phyloP scores from a whole-genome alignment of 2,888 invertebrate genomes.

The Drosophila diplacantha region DNA sequence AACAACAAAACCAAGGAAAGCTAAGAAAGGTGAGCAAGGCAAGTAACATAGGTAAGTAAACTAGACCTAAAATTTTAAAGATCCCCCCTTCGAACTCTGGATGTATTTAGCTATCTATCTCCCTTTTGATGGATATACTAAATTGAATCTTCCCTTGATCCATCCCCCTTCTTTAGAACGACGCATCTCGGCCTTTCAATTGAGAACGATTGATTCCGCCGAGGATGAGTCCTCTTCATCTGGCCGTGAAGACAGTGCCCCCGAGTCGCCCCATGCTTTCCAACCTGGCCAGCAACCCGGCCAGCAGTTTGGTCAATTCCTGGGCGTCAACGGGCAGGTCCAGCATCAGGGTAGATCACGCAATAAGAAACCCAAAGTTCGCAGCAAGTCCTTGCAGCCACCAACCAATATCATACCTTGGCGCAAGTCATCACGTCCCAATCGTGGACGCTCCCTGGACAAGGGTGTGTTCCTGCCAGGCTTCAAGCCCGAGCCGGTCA shows the following conservation, averaged over 20 bases:
- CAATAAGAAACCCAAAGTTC: slow-evolving; percentile 72
- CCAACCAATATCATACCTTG: slow-evolving; percentile 75
- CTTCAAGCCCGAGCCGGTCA: slow-evolving; percentile 76
- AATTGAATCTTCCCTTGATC: slow-evolving; percentile 6
- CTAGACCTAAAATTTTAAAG: not conserved
- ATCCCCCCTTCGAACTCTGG: slow-evolving; percentile 49
- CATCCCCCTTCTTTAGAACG: slow-evolving; percentile 63
- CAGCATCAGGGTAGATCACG: slow-evolving; percentile 74
- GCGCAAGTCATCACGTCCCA: slow-evolving; percentile 75
- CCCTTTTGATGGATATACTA: slow-evolving; percentile 9
- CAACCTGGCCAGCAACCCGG: slow-evolving; percentile 51
- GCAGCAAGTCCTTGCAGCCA: slow-evolving; percentile 77
- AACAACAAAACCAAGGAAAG: too few species aligned
- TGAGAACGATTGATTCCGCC: slow-evolving; percentile 75
- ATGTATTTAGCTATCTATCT: not conserved
- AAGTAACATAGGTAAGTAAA: slow-evolving; percentile 41
- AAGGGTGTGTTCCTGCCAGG: slow-evolving; percentile 76
- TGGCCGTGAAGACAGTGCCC: slow-evolving; percentile 76
- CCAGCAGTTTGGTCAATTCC: slow-evolving; percentile 67
- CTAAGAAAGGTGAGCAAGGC: not conserved
- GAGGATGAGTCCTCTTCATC: slow-evolving; percentile 77
- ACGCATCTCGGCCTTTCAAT: slow-evolving; percentile 76
- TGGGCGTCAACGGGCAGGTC: slow-evolving; percentile 68
- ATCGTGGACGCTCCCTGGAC: slow-evolving; percentile 79
- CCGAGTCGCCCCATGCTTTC: slow-evolving; percentile 67